Percentiles rank a stretch among this genome's conserved stretches.
phyloP scores from a whole-genome alignment of 2,113 vertebrate genomes.

The Rhynchomys soricoides region DNA sequence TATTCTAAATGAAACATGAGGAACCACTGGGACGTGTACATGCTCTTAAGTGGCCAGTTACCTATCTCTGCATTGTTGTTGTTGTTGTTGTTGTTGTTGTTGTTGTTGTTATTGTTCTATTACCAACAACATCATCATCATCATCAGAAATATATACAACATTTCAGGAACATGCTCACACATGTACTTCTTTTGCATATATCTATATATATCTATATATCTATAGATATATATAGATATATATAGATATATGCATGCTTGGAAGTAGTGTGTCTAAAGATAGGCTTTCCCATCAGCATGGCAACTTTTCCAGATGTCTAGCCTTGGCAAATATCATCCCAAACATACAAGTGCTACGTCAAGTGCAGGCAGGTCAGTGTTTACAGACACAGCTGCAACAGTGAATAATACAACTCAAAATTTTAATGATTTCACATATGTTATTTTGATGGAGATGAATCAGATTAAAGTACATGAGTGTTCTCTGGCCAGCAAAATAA shows the following conservation, averaged over 20 bases:
- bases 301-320: background rate
- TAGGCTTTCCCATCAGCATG: background rate
- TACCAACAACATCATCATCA: background rate
- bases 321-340: background rate
- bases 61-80: background rate
- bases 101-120: background rate
- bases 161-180: background rate
- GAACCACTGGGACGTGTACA: background rate
- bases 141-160: background rate
- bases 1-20: background rate
- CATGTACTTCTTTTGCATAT: background rate
- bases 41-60: too few relatives aligned
- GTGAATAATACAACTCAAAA: too few relatives aligned
- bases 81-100: too few relatives aligned
- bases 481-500: background rate
- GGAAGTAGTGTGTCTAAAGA: background rate
- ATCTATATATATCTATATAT: background rate
- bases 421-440: too few relatives aligned
- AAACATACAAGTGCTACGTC: background rate
- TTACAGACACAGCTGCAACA: background rate
- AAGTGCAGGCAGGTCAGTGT: background rate
- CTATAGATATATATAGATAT: too few relatives aligned
- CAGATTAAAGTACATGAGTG: background rate
- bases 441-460: too few relatives aligned
- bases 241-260: background rate